Evolutionary conservation across 2,113 vertebrate species (phyloP), one percentile per base, ranked within the genome.

Genomic region (Mionectes macconnelli): DNA sequence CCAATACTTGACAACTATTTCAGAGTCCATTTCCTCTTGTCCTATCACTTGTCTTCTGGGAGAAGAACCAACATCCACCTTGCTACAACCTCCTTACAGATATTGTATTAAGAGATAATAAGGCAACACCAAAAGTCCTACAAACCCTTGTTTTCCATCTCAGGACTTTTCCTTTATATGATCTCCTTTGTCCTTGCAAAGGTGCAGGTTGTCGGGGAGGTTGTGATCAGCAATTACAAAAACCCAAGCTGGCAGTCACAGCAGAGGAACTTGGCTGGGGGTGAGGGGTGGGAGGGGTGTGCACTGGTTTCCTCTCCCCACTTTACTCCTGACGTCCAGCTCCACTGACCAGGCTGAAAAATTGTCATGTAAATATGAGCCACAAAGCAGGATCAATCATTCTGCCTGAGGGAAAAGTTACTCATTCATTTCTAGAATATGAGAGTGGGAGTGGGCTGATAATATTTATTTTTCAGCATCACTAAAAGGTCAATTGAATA

Each of bases 241-340:
- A 74, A 19, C 16, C 14, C 30, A 39, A 18, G 14, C n/a, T 52
- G 37, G 30, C 10, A 60, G 14, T 14, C 28, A 10, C 23, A 53
- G 42, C 37, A 19, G 8, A 37, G 35, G 12, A 62, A 8, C 31
- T 69, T 45, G 74, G 27, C 20, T 3, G 3, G 14, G 9, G 15
- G 3, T 0, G 0, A 40, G 12, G 23, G 12, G 5, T n/a, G 8
- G 1, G 6, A 2, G 8, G 9, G 56, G 1, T 2, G 9, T 31
- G n/a, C 45, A 28, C n/a, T 21, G 25, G 25, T 56, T 82, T 67
- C 6, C 40, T 75, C 11, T 72, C 17, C 42, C 5, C 12, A 4
- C 18, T 79, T n/a, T 62, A 22, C 22, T 77, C 24, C 37, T 45
- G 39, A 53, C 37, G 24, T 44, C 22, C 42, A 35, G 16, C 24